These are phyloP conservation scores for Rhea americana DNA, from an alignment of 2,113 vertebrate species.

Conservation along the genomic window DNA sequence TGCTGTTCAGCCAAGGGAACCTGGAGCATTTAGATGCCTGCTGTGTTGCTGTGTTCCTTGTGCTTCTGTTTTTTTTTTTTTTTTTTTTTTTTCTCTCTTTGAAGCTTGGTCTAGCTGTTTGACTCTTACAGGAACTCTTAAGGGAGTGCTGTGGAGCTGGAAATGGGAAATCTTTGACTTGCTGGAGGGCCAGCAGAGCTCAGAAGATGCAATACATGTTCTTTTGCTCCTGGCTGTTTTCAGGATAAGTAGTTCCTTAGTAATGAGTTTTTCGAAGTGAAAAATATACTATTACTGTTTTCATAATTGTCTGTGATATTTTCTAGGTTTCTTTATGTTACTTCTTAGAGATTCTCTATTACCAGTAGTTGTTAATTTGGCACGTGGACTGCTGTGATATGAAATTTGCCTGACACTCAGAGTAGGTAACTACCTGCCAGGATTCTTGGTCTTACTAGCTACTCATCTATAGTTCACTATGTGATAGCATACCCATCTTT, in stretches of 20 bases:
- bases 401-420: not conserved
- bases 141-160: not conserved
- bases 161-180: not conserved
- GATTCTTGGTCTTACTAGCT: not conserved
- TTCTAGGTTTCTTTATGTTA: not conserved
- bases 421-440: not conserved
- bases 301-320: not conserved
- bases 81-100: no score
- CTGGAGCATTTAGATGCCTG: not conserved
- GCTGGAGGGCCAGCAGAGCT: not conserved
- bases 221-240: not conserved
- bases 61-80: not conserved
- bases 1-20: not conserved
- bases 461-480: not conserved
- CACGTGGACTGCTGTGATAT: not conserved
- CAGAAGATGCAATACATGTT: not conserved
- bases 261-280: not conserved
- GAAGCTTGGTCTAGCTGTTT: not conserved
- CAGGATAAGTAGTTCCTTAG: not conserved
- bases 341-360: not conserved
- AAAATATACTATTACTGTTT: not conserved
- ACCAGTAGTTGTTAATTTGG: not conserved
- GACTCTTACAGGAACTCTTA: not conserved
- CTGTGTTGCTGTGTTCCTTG: rapidly evolving
- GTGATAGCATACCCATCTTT: not conserved